These are phyloP conservation scores for Hydrolagus affinis DNA, from an alignment of 2,113 vertebrate species.

Conservation along the genomic window DNA sequence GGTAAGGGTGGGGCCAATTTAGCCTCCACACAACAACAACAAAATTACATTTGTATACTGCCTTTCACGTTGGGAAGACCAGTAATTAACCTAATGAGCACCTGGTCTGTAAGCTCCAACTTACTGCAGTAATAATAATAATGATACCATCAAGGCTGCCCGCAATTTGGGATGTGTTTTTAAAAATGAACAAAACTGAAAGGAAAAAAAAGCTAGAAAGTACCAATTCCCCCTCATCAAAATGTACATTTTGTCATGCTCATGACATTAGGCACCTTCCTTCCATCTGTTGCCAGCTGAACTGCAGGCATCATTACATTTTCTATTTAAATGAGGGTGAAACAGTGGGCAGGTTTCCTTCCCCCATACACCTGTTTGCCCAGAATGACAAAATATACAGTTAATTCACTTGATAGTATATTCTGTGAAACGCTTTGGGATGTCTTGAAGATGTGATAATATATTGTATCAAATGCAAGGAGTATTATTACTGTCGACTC, in stretches of 20 bases:
- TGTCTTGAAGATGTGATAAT: too few species aligned
- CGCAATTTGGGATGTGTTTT: neutral
- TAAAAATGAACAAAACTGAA: neutral
- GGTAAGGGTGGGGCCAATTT: too few species aligned
- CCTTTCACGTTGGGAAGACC: neutral
- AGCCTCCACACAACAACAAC: too few species aligned
- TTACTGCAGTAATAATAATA: too few species aligned
- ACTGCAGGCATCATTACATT: neutral
- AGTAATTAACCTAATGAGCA: neutral
- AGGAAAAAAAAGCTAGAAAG: neutral
- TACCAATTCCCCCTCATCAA: neutral
- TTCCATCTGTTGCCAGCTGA: neutral
- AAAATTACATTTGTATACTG: too few species aligned
- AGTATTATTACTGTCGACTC: neutral
- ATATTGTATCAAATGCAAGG: too few species aligned
- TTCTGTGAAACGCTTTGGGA: too few species aligned
- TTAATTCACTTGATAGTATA: too few species aligned
- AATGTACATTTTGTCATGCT: neutral
- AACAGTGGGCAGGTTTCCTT: too few species aligned
- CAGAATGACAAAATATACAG: too few species aligned
- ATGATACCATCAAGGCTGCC: neutral
- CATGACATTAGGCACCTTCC: neutral
- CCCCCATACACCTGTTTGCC: too few species aligned
- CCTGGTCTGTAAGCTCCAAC: neutral
- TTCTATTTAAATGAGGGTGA: neutral